Percentiles rank a stretch among this genome's conserved stretches.
Evolutionary conservation across 2,888 invertebrate genomes (phyloP).

Genomic region (Lottia scabra): DNA sequence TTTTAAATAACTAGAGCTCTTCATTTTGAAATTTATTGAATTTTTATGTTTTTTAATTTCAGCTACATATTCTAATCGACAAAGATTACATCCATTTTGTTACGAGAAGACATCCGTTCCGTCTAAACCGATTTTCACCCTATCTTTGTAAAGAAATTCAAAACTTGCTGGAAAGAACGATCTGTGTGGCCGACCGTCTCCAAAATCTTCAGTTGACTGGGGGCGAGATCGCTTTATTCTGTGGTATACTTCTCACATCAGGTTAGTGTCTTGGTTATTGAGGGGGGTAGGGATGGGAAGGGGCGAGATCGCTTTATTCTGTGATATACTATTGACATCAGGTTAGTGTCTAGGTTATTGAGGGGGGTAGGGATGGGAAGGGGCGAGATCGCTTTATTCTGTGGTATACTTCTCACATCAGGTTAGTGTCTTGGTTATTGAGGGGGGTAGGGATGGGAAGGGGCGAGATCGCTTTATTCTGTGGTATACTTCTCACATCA

Average conservation of each 20-base stretch:
- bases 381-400: constrained; percentile 33
- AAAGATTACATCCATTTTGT: constrained; percentile 31
- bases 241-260: constrained; percentile 48
- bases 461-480: constrained; percentile 33
- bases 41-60: constrained; percentile 7
- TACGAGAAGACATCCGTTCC: constrained; percentile 20
- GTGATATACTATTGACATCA: too few species aligned
- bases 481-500: too few species aligned
- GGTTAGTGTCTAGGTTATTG: too few species aligned
- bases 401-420: too few species aligned
- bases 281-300: too few species aligned
- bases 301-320: constrained; percentile 33
- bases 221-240: constrained; percentile 51
- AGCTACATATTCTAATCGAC: constrained; percentile 38
- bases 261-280: constrained; percentile 32
- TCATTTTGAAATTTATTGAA: too few species aligned
- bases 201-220: constrained; percentile 41
- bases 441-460: too few species aligned
- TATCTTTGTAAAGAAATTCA: constrained; percentile 43
- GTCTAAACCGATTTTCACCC: constrained; percentile 28
- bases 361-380: too few species aligned
- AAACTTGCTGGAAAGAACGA: constrained; percentile 42
- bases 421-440: too few species aligned
- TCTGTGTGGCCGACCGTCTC: constrained; percentile 41
- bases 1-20: too few species aligned